Conservation (phyloP, 2,797 vertebrate species). For the Amphiprion clarkii region DNA sequence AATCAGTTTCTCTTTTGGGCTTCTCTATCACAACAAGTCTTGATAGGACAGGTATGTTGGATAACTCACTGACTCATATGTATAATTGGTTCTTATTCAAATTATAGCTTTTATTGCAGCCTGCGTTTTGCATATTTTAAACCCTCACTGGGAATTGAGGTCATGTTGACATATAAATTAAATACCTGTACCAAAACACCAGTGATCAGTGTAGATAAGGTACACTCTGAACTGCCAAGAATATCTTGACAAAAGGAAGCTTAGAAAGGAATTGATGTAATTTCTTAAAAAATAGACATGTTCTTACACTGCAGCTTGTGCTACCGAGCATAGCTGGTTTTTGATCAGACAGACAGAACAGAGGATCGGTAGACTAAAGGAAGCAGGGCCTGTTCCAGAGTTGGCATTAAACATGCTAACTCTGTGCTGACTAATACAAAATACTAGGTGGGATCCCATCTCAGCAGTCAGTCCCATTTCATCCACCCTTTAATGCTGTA, state of each 20-base stretch:
- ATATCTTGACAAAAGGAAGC: not conserved
- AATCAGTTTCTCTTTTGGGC: slow-evolving; percentile 3
- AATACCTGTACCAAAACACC: slow-evolving; percentile 33
- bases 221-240: slow-evolving; percentile 40
- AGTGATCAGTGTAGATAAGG: slow-evolving; percentile 5
- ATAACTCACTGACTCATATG: slow-evolving; percentile 9
- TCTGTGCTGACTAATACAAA: slow-evolving; percentile 33
- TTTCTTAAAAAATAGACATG: slow-evolving; percentile 7
- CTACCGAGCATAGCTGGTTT: slow-evolving; percentile 21
- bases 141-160: slow-evolving; percentile 35
- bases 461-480: slow-evolving; percentile 38
- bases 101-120: slow-evolving; percentile 39
- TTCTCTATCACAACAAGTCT: slow-evolving; percentile 3
- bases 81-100: slow-evolving; percentile 41
- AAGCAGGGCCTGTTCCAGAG: slow-evolving; percentile 1
- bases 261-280: slow-evolving; percentile 14
- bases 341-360: slow-evolving; percentile 13
- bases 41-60: slow-evolving; percentile 21
- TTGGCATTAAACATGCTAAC: slow-evolving; percentile 28
- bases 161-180: slow-evolving; percentile 38
- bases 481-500: slow-evolving; percentile 34
- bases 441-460: slow-evolving; percentile 66
- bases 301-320: slow-evolving; percentile 21
- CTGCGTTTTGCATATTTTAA: slow-evolving; percentile 46
- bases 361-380: slow-evolving; percentile 26